Conservation (phyloP, 2,113 vertebrate genomes). For the Sciurus niger region DNA sequence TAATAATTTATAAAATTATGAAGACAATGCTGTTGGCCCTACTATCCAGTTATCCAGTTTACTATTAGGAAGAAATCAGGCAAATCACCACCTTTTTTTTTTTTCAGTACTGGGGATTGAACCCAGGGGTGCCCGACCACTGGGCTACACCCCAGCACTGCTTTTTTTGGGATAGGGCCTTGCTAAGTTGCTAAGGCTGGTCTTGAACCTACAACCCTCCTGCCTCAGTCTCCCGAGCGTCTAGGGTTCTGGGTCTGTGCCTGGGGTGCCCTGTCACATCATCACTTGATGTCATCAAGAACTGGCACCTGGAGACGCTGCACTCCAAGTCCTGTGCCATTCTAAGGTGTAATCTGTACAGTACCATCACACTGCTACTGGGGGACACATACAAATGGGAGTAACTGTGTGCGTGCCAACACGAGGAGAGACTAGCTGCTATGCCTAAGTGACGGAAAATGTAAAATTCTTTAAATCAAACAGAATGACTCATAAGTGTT, state of each 20-base stretch:
- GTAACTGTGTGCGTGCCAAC: neutral
- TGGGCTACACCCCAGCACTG: neutral
- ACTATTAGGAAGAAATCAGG: constrained; percentile 53
- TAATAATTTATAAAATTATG: constrained; percentile 48
- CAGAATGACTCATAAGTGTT: neutral
- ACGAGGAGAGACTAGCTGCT: neutral
- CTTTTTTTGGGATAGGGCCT: neutral
- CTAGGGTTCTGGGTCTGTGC: neutral
- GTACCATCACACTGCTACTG: neutral
- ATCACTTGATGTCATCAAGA: constrained; percentile 20
- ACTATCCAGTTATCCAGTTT: neutral
- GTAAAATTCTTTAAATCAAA: neutral
- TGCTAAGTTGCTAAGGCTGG: neutral
- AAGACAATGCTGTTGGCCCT: neutral
- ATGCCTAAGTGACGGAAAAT: neutral
- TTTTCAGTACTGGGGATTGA: neutral
- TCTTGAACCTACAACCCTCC: neutral
- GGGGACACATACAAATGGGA: neutral
- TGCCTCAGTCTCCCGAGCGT: neutral
- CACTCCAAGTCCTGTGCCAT: neutral
- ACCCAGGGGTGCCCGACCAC: neutral
- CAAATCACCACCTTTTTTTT: neutral
- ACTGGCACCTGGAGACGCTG: neutral
- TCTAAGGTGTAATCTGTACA: neutral
- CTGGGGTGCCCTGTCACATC: neutral